Evolutionary conservation across 2,113 vertebrate genomes (phyloP).

Genomic region (Albula glossodonta): DNA sequence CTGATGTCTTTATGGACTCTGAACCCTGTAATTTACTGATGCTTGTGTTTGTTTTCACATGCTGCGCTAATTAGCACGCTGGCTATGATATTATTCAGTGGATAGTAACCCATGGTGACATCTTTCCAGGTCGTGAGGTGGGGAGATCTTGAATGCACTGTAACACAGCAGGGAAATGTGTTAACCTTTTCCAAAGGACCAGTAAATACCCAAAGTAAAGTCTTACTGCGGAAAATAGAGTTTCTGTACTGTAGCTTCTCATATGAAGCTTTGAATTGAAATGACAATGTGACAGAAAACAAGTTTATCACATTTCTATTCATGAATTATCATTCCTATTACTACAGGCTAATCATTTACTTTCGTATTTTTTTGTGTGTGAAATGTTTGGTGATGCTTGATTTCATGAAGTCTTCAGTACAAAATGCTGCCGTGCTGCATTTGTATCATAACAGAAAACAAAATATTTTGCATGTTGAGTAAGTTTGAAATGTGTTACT

Average conservation of each 20-base stretch:
- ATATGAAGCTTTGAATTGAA: too few relatives aligned
- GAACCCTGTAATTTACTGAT: neutral
- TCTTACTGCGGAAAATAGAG: neutral
- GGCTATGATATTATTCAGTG: neutral
- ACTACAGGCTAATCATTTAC: neutral
- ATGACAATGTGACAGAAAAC: too few relatives aligned
- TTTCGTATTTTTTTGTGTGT: neutral
- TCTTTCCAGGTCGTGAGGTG: conserved; percentile 2
- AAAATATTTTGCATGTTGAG: too few relatives aligned
- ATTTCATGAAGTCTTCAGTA: too few relatives aligned
- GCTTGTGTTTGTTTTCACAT: conserved; percentile 3
- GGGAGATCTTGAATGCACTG: neutral
- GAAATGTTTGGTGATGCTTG: neutral
- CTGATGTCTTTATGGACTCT: neutral
- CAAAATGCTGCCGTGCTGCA: too few relatives aligned
- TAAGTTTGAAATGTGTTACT: too few relatives aligned
- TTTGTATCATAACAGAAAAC: too few relatives aligned
- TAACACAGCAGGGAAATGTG: conserved; percentile 6
- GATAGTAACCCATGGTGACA: neutral
- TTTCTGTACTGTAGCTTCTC: neutral
- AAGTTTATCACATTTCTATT: too few relatives aligned
- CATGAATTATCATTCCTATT: neutral
- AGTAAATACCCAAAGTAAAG: neutral
- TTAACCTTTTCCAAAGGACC: conserved; percentile 9
- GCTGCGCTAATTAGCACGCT: conserved; percentile 3